phyloP scores from a whole-genome alignment of 2,888 invertebrate species.

The Limenitis camilla region DNA sequence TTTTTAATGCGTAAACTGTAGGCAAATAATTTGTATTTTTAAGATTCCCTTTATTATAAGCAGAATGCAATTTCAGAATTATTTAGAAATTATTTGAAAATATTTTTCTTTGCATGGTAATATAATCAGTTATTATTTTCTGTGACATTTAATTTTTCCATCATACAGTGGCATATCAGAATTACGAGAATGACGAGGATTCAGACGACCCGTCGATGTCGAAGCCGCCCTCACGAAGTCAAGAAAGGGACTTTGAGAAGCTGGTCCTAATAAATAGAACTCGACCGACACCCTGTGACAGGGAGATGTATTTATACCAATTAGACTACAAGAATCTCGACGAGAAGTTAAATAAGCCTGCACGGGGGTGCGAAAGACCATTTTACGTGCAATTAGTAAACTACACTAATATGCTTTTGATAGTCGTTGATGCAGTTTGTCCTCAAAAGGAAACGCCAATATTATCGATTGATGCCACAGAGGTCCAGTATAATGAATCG shows the following conservation, averaged over 20 bases:
- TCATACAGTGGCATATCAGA: constrained; percentile 49
- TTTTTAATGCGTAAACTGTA: too few species aligned
- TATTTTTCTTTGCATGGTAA: constrained; percentile 9
- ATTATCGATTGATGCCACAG: constrained; percentile 58
- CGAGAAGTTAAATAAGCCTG: constrained; percentile 64
- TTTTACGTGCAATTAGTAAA: constrained; percentile 84
- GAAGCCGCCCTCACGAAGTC: constrained; percentile 56
- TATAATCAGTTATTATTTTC: background rate
- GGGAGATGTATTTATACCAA: constrained; percentile 77
- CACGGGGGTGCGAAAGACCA: constrained; percentile 69
- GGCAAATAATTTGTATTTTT: too few species aligned
- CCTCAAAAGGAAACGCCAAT: constrained; percentile 62
- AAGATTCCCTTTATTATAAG: too few species aligned
- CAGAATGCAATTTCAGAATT: too few species aligned
- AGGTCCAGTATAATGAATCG: constrained; percentile 74
- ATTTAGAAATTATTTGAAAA: background rate
- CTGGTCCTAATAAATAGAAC: constrained; percentile 83
- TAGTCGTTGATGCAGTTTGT: constrained; percentile 83
- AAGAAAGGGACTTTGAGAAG: constrained; percentile 77
- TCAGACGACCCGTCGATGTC: constrained; percentile 54
- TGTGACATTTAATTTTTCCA: constrained; percentile 11
- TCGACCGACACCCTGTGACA: constrained; percentile 88
- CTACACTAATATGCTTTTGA: constrained; percentile 84
- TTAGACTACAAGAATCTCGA: constrained; percentile 63
- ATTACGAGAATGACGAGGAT: constrained; percentile 69